phyloP scores from a whole-genome alignment of 2,113 vertebrate genomes.

The Thalassarche chlororhynchos region DNA sequence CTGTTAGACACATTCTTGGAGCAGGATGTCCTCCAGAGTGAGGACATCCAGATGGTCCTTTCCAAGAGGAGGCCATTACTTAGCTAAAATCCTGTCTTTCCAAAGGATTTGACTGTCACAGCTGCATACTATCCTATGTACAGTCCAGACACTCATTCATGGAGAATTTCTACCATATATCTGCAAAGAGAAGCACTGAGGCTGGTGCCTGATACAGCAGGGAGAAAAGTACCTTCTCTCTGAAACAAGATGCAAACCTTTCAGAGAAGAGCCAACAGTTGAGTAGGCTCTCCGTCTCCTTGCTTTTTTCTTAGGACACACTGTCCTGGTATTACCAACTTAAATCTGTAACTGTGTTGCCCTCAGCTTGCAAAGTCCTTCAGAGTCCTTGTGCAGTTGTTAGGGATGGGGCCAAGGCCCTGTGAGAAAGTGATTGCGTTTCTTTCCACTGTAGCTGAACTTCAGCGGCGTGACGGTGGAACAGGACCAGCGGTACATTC shows the following conservation, averaged over 20 bases:
- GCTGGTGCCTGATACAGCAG: not conserved
- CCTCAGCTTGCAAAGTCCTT: not conserved
- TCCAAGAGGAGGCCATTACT: not conserved
- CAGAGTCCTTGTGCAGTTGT: not conserved
- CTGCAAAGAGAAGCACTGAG: not conserved
- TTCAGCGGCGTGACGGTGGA: slow-evolving; percentile 85
- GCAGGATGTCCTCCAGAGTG: not conserved
- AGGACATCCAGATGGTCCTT: not conserved
- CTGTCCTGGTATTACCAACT: not conserved
- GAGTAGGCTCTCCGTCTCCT: not conserved
- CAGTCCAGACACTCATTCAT: not conserved
- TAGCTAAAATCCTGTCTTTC: not conserved
- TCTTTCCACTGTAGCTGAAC: slow-evolving; percentile 78
- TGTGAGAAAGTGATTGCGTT: not conserved
- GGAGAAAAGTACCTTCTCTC: not conserved
- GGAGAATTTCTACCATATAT: not conserved
- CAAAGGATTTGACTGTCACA: not conserved
- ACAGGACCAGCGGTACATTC: slow-evolving; percentile 73
- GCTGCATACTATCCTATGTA: not conserved
- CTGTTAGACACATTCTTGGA: not conserved
- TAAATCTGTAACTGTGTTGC: not conserved
- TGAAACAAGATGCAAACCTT: not conserved
- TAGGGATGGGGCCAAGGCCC: not conserved
- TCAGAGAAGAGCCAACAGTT: not conserved
- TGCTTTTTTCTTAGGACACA: not conserved